A percentile compares a stretch with the other conserved stretches of the same genome.
These are phyloP conservation scores for Phasia obesa DNA, from an alignment of 2,888 invertebrate species.

Conservation along the genomic window DNA sequence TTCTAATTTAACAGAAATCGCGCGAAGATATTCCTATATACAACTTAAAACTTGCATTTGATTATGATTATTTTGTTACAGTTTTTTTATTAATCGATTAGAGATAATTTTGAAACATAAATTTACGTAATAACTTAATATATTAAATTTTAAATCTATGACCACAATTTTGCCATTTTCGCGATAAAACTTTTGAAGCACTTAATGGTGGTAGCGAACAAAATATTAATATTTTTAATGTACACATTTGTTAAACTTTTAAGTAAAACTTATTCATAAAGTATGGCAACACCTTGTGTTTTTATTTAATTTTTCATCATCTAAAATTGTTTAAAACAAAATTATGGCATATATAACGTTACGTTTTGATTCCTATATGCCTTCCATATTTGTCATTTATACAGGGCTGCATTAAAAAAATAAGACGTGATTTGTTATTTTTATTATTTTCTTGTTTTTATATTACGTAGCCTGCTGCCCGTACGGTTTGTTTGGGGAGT, in stretches of 20 bases:
- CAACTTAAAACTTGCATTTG: slow-evolving; percentile 60
- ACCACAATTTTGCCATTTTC: slow-evolving; percentile 65
- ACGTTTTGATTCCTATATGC: slow-evolving; percentile 43
- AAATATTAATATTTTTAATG: slow-evolving; percentile 50
- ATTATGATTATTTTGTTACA: slow-evolving; percentile 17
- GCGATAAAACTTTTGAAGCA: slow-evolving; percentile 54
- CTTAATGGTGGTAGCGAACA: slow-evolving; percentile 33
- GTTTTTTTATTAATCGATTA: slow-evolving; percentile 4
- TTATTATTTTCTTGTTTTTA: slow-evolving; percentile 40
- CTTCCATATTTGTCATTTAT: slow-evolving; percentile 42
- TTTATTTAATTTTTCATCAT: slow-evolving; percentile 36
- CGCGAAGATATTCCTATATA: slow-evolving; percentile 47
- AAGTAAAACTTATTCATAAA: slow-evolving; percentile 7
- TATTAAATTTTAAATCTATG: slow-evolving; percentile 51
- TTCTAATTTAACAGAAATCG: slow-evolving; percentile 56
- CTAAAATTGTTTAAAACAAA: slow-evolving; percentile 48
- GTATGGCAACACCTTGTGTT: slow-evolving; percentile 59
- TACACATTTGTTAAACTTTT: slow-evolving; percentile 56
- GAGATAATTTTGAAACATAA: slow-evolving; percentile 16
- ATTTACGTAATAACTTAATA: slow-evolving; percentile 23
- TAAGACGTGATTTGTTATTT: slow-evolving; percentile 32
- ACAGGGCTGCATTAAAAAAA: slow-evolving; percentile 44
- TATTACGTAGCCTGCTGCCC: slow-evolving; percentile 38
- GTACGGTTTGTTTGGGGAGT: slow-evolving; percentile 49
- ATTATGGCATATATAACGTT: slow-evolving; percentile 59